Base-by-base conservation (phyloP, 1,140 invertebrate species). In the Drosophila kikkawai region DNA sequence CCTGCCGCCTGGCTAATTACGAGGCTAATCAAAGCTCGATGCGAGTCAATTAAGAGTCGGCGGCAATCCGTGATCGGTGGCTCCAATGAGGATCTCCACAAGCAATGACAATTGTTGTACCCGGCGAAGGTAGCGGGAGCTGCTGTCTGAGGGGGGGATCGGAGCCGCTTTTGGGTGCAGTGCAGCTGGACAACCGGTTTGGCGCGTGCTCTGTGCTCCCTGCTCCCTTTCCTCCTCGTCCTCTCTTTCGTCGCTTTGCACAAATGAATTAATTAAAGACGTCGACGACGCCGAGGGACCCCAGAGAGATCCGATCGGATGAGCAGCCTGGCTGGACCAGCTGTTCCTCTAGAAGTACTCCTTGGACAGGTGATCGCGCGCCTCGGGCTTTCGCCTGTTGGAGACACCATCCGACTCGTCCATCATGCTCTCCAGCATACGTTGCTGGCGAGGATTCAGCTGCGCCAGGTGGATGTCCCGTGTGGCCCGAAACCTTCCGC, bases 211-310 rank as follows among this genome's bases (percentile, higher is more conserved):
- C 42, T 3, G n/a, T 12, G 34, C 34, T 37, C 34, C 4, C 4
- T 11, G 34, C 34, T 22, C 34, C 51, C 51, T 55, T 55, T 37
- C 53, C 53, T 37, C 9, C 39, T 41, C 41, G 61, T 29, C 41
- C 48, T 34, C 53, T 47, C 34, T 32, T 37, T 22, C 66, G 17
- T 66, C 64, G 48, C 61, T 74, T 68, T 56, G 74, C 85, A 81
- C 78, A 85, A 88, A 90, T 85, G 75, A 88, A 90, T 90, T 90
- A 85, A 88, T 85, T 90, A 88, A 88, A 75, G 66, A 58, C 58
- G 58, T 71, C 58, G 70, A 63, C 61, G 73, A 68, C 55, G 63
- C 12, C 22, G 48, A 32, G 50, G 80, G 59, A 57, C 47, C 60
- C 44, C 47, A 53, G 41, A 19, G 45, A 32, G 55, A 34, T 37